phyloP scores from a whole-genome alignment of 1,140 invertebrate genomes.

The Galendromus occidentalis region DNA sequence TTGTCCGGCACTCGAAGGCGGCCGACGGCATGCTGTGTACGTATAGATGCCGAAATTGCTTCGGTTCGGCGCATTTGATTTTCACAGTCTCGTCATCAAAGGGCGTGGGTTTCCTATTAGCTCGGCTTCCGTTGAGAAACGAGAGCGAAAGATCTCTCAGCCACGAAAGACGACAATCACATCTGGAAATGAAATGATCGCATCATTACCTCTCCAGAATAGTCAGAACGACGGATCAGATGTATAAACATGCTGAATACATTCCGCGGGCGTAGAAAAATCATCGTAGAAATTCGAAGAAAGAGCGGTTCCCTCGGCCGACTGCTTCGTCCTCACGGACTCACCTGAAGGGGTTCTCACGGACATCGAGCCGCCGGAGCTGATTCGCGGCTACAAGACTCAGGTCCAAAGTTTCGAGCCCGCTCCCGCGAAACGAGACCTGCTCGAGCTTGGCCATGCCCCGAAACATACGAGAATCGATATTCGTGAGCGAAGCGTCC shows the following conservation, averaged over 20 bases:
- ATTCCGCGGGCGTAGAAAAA: no score
- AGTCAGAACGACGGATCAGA: no score
- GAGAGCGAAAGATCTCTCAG: neutral
- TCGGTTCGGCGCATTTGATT: conserved; percentile 4
- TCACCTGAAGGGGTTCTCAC: conserved; percentile 3
- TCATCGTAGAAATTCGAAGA: no score
- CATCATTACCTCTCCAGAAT: no score
- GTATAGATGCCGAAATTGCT: neutral
- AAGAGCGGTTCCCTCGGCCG: no score
- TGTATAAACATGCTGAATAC: no score
- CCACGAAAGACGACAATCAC: neutral
- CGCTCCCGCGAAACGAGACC: neutral
- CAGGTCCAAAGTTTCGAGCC: neutral
- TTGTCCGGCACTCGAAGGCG: neutral
- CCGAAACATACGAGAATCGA: neutral
- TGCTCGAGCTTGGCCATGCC: neutral
- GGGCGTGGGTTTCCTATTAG: neutral
- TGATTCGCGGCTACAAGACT: neutral
- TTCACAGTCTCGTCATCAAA: neutral
- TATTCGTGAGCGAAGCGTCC: neutral
- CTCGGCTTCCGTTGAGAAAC: neutral
- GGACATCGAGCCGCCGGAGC: neutral
- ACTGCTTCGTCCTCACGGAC: no score
- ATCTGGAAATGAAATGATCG: neutral
- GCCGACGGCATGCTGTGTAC: neutral